These are phyloP conservation scores for Halcyon senegalensis DNA, from an alignment of 2,113 vertebrate species.

Conservation along the genomic window DNA sequence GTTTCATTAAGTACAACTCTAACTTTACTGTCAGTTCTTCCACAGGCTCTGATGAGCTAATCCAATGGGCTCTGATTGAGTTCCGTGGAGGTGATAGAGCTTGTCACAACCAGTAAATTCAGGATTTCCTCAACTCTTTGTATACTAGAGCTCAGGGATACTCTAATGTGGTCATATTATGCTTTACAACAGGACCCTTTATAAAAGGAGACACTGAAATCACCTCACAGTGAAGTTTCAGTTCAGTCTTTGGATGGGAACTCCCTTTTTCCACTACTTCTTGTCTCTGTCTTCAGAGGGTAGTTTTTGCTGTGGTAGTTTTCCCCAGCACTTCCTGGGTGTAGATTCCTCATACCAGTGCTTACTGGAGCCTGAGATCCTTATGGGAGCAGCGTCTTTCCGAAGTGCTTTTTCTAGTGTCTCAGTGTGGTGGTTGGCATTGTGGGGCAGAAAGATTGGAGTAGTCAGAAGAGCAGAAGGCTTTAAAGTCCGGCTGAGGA, in stretches of 20 bases:
- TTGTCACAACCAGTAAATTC: background rate
- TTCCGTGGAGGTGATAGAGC: background rate
- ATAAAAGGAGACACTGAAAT: background rate
- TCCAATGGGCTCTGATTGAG: background rate
- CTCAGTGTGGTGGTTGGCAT: background rate
- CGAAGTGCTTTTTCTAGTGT: no score
- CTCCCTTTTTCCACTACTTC: background rate
- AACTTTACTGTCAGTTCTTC: background rate
- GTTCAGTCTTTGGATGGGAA: background rate
- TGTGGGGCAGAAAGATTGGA: background rate
- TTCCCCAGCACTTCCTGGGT: background rate
- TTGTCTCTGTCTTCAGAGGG: background rate
- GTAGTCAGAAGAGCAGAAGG: background rate
- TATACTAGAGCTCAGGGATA: background rate
- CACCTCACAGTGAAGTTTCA: background rate
- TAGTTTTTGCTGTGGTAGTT: background rate
- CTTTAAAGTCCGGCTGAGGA: background rate
- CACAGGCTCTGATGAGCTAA: background rate
- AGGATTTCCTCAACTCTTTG: background rate
- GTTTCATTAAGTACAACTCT: background rate
- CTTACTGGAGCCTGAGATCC: background rate
- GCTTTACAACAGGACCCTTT: background rate
- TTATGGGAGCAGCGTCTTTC: background rate
- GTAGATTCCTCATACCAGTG: background rate
- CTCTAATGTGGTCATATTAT: no score